Evolutionary conservation across 2,113 vertebrate species (phyloP), one percentile per base, ranked within the genome.

Genomic region (Cochlearius cochlearius): DNA sequence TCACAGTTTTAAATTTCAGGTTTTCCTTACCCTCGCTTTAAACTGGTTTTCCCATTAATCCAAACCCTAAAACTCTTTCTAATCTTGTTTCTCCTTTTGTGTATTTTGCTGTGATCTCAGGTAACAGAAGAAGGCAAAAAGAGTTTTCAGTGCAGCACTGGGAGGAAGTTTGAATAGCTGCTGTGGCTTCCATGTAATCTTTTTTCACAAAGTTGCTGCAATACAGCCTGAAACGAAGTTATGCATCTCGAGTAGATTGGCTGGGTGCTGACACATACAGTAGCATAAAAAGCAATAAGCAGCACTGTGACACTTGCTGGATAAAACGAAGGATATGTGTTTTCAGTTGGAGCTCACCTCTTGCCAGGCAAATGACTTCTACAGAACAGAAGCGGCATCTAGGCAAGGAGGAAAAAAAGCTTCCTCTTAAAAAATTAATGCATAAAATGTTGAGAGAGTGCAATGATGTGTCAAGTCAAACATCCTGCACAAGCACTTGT

Each of bases 381-480:
- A 11, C 69, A 79, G 73, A 81, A 90, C 69, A 11, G 38, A 82
- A 79, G 41, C 53, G 50, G 64, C n/a, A 34, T 73, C 73, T 67
- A 45, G 27, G 29, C 32, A 73, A 69, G 58, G 60, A 56, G 27
- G 13, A 30, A 63, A 77, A 94, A 90, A 34, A 14, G 12, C 55
- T 67, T 58, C 39, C 52, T 89, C 47, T 85, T 92, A 64, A 95
- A 86, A 96, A 77, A 91, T 62, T 34, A 64, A 78, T 89, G 38
- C 55, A n/a, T 60, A 22, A 88, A 75, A 64, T 32, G 21, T 87
- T 78, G 74, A 86, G 73, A 10, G 11, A 32, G 56, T 67, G 41
- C 58, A 67, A 2, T 56, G 38, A 38, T 86, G 76, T 59, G 36
- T 91, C 63, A 79, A 41, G 53, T 67, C 49, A 85, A 88, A 64